These are phyloP conservation scores for Petrocephalus schoutedeni DNA, from an alignment of 2,797 vertebrate species.

Conservation along the genomic window DNA sequence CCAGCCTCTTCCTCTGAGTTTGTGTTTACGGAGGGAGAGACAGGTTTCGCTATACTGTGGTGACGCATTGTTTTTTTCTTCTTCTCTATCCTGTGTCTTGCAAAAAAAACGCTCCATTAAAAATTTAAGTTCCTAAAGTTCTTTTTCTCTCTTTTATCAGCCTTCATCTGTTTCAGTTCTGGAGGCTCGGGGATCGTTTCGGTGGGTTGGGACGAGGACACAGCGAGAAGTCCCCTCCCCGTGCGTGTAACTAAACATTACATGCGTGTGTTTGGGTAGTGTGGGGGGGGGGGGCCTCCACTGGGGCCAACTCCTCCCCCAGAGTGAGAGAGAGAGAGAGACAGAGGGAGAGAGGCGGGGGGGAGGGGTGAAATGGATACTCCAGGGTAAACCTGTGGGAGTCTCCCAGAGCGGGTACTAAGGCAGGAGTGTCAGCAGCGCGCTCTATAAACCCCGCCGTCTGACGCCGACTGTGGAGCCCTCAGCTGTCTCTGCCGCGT, in stretches of 20 bases:
- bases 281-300: constrained; percentile 47
- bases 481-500: neutral
- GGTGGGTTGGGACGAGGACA: neutral
- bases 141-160: neutral
- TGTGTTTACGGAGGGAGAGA: neutral
- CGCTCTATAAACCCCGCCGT: neutral
- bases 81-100: neutral
- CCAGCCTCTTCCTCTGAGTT: neutral
- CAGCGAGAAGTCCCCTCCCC: neutral
- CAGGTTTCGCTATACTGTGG: neutral
- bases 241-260: neutral
- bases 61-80: neutral
- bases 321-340: constrained; percentile 30
- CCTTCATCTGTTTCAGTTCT: neutral
- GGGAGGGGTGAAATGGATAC: constrained; percentile 10
- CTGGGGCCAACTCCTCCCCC: constrained; percentile 36
- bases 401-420: constrained; percentile 12
- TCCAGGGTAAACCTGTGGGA: constrained; percentile 37
- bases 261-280: constrained; percentile 38
- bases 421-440: neutral
- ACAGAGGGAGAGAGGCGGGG: constrained; percentile 25
- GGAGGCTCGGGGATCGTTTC: neutral
- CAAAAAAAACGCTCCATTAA: neutral
- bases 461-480: neutral
- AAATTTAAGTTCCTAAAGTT: neutral